Conservation (phyloP, 2,888 invertebrate genomes). For the Synergus itoensis region DNA sequence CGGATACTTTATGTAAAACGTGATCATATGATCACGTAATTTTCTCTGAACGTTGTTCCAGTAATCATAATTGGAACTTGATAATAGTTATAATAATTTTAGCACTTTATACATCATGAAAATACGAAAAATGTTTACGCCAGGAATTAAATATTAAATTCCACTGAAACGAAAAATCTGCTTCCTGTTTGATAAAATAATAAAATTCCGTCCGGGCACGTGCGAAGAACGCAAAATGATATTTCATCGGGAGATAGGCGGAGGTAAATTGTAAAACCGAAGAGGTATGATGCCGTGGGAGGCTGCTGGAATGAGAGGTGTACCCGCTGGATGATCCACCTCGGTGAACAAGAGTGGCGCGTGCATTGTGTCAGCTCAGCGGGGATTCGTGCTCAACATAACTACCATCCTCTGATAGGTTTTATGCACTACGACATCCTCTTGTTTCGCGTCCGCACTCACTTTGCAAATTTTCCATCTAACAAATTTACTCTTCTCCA, state of each 20-base stretch:
- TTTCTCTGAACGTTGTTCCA: neutral
- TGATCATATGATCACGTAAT: neutral
- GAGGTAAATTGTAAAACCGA: constrained; percentile 28
- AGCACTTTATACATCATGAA: too few species aligned
- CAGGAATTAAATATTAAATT: too few species aligned
- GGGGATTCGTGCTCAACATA: constrained; percentile 38
- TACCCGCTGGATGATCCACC: constrained; percentile 26
- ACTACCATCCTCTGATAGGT: neutral
- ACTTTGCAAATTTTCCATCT: constrained; percentile 15
- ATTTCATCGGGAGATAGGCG: constrained; percentile 6
- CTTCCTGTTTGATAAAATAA: neutral
- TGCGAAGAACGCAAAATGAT: constrained; percentile 11
- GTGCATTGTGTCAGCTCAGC: constrained; percentile 35
- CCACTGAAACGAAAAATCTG: too few species aligned
- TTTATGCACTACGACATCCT: constrained; percentile 3
- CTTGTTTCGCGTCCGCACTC: constrained; percentile 10
- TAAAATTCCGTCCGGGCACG: constrained; percentile 11
- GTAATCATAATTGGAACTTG: neutral
- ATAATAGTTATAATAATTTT: too few species aligned
- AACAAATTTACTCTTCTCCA: constrained; percentile 6
- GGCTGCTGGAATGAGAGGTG: constrained; percentile 19
- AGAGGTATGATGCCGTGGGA: constrained; percentile 23
- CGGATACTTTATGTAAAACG: neutral
- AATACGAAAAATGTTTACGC: too few species aligned
- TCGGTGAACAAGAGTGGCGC: constrained; percentile 30